phyloP scores from a whole-genome alignment of 2,113 vertebrate species.

The Gnathonemus echidnorhynchus region DNA sequence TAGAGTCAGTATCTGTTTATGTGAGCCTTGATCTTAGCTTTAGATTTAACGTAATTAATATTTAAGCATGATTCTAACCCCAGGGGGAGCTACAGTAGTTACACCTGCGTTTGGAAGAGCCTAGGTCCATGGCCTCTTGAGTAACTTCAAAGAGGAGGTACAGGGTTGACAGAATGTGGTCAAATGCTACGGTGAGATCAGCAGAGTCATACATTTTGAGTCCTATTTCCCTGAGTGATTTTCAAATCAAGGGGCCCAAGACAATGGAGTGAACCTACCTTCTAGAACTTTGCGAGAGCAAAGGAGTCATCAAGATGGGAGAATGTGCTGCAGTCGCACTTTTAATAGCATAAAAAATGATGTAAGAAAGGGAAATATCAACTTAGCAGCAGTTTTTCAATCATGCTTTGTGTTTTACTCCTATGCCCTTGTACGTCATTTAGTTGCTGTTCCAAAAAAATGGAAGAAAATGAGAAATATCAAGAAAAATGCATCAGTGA shows the following conservation, averaged over 20 bases:
- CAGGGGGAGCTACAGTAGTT: neutral
- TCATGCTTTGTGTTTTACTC: neutral
- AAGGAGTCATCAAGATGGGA: neutral
- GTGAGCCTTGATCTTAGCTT: constrained; percentile 6
- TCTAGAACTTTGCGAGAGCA: neutral
- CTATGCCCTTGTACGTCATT: neutral
- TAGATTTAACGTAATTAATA: neutral
- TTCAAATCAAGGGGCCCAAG: neutral
- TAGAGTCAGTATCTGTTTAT: neutral
- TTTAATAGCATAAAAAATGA: neutral
- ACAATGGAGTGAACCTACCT: neutral
- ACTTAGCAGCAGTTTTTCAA: neutral
- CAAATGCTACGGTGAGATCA: neutral
- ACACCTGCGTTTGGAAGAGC: neutral
- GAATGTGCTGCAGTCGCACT: neutral
- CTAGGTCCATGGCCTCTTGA: neutral
- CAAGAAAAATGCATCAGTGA: neutral
- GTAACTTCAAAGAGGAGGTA: neutral
- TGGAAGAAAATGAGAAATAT: neutral
- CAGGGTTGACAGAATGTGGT: neutral
- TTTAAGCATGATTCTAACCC: neutral
- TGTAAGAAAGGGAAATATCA: neutral
- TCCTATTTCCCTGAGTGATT: neutral
- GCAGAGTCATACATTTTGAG: neutral
- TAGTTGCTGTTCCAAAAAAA: neutral